phyloP scores from a whole-genome alignment of 2,797 vertebrate genomes.

The Apogon hyalosoma region DNA sequence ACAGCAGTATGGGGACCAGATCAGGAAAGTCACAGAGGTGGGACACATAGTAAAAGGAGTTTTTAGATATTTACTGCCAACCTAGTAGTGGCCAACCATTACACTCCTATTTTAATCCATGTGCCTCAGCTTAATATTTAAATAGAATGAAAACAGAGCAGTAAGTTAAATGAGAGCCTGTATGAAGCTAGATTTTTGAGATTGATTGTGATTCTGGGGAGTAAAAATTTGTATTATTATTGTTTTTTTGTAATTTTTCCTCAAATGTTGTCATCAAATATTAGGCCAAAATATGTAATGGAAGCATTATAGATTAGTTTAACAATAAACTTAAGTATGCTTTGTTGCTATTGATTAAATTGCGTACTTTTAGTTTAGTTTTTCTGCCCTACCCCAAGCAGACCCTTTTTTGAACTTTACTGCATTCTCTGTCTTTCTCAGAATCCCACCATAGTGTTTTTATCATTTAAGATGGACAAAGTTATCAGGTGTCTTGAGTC shows the following conservation, averaged over 20 bases:
- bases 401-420: conserved; percentile 3
- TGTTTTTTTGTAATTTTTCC: no score
- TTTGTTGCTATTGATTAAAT: conserved; percentile 14
- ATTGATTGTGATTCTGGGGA: no score
- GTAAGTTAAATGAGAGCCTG: neutral
- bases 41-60: conserved; percentile 35
- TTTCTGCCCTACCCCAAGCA: conserved; percentile 4
- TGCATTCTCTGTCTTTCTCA: conserved; percentile 5
- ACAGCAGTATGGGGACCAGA: conserved; percentile 37
- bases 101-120: neutral
- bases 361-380: neutral
- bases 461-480: conserved; percentile 28
- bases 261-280: no score
- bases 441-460: neutral
- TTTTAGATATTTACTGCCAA: conserved; percentile 19
- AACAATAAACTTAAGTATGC: neutral
- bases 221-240: no score
- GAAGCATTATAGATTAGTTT: neutral
- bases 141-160: conserved; percentile 36
- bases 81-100: neutral
- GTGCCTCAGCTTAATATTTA: neutral
- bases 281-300: no score
- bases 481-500: conserved; percentile 32
- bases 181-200: neutral
- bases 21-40: conserved; percentile 47